Base-by-base conservation (phyloP, 2,113 vertebrate genomes). In the Struthidea cinerea region DNA sequence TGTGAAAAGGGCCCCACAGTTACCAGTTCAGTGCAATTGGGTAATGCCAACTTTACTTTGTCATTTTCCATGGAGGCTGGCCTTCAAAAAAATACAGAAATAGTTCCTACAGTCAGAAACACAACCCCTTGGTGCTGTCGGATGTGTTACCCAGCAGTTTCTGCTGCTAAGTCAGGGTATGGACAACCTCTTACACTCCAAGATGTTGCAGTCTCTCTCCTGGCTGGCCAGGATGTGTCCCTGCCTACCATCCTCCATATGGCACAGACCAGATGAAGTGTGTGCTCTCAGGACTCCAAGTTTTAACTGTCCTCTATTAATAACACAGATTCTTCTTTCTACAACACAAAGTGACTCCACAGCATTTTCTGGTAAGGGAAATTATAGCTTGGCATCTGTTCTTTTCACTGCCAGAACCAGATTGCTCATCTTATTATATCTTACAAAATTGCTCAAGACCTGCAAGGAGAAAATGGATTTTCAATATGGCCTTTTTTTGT, bases 401-500 rank as follows among this genome's bases (percentile, higher is more conserved):
- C 96, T 96, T 96, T 95, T 95, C 94, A 91, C 95, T 95, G 96
- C 95, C 93, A 96, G 94, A 97, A 97, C 91, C 95, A 96, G 95
- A 95, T 96, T 97, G 97, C 94, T 96, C 88, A 96, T 97, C 95
- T 96, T 97, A 94, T 96, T 97, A 96, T 94, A 96, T 69, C 90
- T 96, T 96, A 95, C 57, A 96, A 96, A 97, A 97, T 90, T 96
- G 94, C 61, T 95, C 76, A 79, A 83, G 92, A 96, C 90, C 94
- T 94, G 79, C 84, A 95, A 96, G 88, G 69, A 93, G 86, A 93
- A 96, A 97, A 96, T 91, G 96, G 95, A 94, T 97, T 97, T 97
- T 96, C 96, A 96, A 84, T 94, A 94, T 28, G 39, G 67, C 60
- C 37, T 79, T 76, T 95, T 63, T 80, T 64, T 89, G 28, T 92